Evolutionary conservation across 2,113 vertebrate species (phyloP).

Genomic region (Myrmophylax atrothorax): DNA sequence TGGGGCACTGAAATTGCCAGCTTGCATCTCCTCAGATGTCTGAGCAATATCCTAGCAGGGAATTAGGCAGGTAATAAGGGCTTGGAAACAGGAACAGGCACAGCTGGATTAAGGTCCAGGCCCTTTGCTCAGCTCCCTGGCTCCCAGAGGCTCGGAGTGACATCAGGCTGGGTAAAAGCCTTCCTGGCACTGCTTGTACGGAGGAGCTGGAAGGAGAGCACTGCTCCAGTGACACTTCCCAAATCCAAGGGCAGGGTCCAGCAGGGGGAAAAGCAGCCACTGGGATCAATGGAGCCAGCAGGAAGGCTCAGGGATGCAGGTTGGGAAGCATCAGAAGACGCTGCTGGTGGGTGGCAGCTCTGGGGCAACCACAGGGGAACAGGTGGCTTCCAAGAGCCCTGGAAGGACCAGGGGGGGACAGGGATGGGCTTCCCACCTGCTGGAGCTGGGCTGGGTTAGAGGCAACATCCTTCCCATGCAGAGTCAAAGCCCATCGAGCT

Average conservation of each 20-base stretch:
- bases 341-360: not conserved
- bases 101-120: not conserved
- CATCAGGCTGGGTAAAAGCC: not conserved
- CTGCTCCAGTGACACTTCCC: not conserved
- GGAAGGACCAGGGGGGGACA: not conserved
- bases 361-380: not conserved
- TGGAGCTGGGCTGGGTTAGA: not conserved
- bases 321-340: not conserved
- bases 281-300: not conserved
- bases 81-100: slow-evolving; percentile 5
- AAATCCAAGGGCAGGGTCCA: not conserved
- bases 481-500: not conserved
- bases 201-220: not conserved
- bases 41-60: not conserved
- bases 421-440: not conserved
- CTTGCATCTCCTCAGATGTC: slow-evolving; percentile 57
- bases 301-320: fast-evolving
- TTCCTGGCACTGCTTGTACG: not conserved
- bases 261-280: not conserved
- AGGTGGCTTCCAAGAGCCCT: not conserved
- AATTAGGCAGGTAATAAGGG: slow-evolving; percentile 2
- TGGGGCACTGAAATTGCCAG: slow-evolving; percentile 15
- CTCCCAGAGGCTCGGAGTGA: not conserved
- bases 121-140: not conserved
- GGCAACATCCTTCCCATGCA: not conserved